Evolutionary conservation across 2,888 invertebrate species (phyloP).

Genomic region (Pomacea canaliculata): DNA sequence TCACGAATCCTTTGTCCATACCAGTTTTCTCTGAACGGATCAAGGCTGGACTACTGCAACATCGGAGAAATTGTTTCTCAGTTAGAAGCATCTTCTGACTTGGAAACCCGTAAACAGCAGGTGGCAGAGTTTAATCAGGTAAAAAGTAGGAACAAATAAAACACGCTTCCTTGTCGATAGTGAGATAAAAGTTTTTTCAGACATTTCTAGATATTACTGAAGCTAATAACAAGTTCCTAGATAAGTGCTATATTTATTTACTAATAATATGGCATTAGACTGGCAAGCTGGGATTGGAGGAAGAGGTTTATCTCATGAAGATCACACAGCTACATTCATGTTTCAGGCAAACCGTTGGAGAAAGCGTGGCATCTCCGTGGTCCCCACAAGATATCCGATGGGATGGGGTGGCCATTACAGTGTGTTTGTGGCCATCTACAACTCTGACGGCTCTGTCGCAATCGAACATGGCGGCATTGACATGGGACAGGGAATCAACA

Average conservation of each 20-base stretch:
- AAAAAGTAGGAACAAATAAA: neutral
- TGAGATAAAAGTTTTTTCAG: too few relatives aligned
- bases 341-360: conserved; percentile 81
- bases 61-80: conserved; percentile 54
- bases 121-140: conserved; percentile 57
- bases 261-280: too few relatives aligned
- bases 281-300: too few relatives aligned
- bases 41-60: conserved; percentile 31
- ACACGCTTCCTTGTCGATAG: too few relatives aligned
- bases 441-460: conserved; percentile 73
- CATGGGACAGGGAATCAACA: conserved; percentile 84
- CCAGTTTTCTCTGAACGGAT: conserved; percentile 18
- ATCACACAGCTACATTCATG: neutral
- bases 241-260: too few relatives aligned
- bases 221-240: too few relatives aligned
- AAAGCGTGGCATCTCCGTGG: conserved; percentile 76
- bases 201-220: too few relatives aligned
- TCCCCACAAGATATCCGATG: conserved; percentile 78
- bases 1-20: too few relatives aligned
- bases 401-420: conserved; percentile 46
- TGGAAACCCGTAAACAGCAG: conserved; percentile 49
- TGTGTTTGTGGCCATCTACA: conserved; percentile 68
- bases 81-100: conserved; percentile 52
- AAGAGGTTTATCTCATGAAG: too few relatives aligned
- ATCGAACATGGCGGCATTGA: conserved; percentile 75